Evolutionary conservation across 2,797 vertebrate genomes (phyloP).

Genomic region (Enteromius trimaculatus): DNA sequence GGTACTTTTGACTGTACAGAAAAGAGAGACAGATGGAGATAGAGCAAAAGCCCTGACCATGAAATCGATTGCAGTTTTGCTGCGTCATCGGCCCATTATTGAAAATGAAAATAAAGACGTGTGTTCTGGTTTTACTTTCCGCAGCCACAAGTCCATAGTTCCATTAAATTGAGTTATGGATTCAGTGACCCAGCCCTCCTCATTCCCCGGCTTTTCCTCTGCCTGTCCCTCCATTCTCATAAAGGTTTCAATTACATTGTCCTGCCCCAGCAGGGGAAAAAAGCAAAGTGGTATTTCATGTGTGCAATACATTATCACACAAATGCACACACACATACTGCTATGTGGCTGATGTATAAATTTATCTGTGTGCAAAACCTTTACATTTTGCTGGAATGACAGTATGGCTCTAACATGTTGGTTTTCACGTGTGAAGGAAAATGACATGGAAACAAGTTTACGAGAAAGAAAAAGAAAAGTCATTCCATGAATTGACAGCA

Average conservation of each 20-base stretch:
- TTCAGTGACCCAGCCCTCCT: conserved; percentile 49
- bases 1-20: conserved; percentile 3
- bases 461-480: not conserved
- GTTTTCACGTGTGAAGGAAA: not conserved
- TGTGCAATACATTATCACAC: conserved; percentile 40
- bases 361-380: conserved; percentile 4
- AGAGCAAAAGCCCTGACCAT: conserved; percentile 40
- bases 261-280: conserved; percentile 47
- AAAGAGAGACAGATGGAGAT: not conserved
- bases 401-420: not conserved
- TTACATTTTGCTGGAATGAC: conserved; percentile 10
- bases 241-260: conserved; percentile 59
- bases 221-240: conserved; percentile 52
- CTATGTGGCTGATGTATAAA: not conserved
- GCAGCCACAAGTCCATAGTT: conserved; percentile 61
- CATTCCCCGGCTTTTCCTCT: conserved; percentile 44
- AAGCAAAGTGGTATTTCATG: conserved; percentile 50
- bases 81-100: conserved; percentile 60
- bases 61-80: conserved; percentile 61
- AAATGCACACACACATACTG: conserved; percentile 27
- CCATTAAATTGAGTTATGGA: conserved; percentile 65
- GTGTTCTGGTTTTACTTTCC: conserved; percentile 60
- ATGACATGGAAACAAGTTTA: not conserved
- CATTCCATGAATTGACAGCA: not conserved
- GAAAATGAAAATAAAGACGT: conserved; percentile 63